phyloP scores from a whole-genome alignment of 64 coral and sea anemone genomes.

The Porites lutea region DNA sequence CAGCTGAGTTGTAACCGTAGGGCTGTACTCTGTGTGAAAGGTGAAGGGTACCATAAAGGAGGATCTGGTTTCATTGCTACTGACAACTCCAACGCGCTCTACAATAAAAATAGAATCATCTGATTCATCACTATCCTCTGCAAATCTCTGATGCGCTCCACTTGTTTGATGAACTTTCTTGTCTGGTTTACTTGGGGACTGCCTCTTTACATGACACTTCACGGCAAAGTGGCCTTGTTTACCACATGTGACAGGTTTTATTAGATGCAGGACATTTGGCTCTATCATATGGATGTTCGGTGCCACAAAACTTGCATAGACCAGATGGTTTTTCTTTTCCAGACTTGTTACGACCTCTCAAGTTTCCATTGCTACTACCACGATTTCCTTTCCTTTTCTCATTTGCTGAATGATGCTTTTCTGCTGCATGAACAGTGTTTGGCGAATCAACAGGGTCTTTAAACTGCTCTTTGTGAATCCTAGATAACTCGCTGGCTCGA shows the following conservation, averaged over 20 bases:
- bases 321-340: no score
- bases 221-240: neutral
- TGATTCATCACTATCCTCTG: neutral
- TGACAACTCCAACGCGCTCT: slow-evolving; percentile 26
- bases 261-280: neutral
- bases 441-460: no score
- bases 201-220: neutral
- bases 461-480: no score
- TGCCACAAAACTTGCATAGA: no score
- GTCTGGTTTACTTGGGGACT: neutral
- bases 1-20: neutral
- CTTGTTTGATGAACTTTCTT: slow-evolving; percentile 2
- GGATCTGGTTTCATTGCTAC: neutral
- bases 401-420: no score
- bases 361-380: neutral
- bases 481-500: no score
- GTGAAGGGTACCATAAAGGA: slow-evolving; percentile 2
- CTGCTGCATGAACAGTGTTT: no score
- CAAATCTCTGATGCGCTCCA: neutral
- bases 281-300: neutral
- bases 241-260: neutral
- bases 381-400: no score
- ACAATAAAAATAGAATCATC: neutral
- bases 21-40: neutral
- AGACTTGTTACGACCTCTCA: neutral